Percentiles rank a stretch among this genome's conserved stretches.
These are phyloP conservation scores for Tympanuchus pallidicinctus DNA, from an alignment of 2,113 vertebrate genomes.

Conservation along the genomic window DNA sequence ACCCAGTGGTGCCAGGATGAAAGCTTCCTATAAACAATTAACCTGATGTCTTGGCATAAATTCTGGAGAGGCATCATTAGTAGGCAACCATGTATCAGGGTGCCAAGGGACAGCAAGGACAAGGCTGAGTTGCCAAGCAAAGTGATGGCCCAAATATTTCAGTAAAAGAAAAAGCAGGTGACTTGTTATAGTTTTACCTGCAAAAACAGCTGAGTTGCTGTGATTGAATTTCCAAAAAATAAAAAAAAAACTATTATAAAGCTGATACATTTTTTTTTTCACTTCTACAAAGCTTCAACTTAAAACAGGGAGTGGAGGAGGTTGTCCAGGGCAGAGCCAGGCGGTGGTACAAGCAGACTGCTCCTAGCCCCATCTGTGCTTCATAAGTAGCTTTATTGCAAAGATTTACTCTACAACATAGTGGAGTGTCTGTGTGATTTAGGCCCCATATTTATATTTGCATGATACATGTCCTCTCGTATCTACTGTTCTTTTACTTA, in stretches of 20 bases:
- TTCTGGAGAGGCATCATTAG: background rate
- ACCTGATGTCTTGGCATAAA: background rate
- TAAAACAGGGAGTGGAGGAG: background rate
- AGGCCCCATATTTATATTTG: background rate
- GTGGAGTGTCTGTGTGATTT: background rate
- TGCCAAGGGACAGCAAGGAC: background rate
- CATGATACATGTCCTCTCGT: background rate
- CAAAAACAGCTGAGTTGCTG: background rate
- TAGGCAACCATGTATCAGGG: rapidly evolving
- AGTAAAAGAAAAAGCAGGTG: background rate
- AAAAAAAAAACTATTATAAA: no score
- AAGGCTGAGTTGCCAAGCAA: background rate
- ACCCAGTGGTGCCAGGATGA: background rate
- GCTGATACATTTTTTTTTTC: background rate
- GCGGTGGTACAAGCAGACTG: background rate
- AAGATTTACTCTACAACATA: background rate
- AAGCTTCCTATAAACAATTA: background rate
- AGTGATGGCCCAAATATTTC: background rate
- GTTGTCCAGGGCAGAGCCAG: background rate
- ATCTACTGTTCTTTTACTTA: background rate
- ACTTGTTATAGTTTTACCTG: background rate
- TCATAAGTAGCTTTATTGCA: background rate
- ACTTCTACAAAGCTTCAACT: background rate
- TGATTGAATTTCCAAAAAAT: background rate
- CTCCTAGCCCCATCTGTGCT: rapidly evolving